These are phyloP conservation scores for Circaetus gallicus DNA, from an alignment of 2,113 vertebrate genomes.

Conservation along the genomic window DNA sequence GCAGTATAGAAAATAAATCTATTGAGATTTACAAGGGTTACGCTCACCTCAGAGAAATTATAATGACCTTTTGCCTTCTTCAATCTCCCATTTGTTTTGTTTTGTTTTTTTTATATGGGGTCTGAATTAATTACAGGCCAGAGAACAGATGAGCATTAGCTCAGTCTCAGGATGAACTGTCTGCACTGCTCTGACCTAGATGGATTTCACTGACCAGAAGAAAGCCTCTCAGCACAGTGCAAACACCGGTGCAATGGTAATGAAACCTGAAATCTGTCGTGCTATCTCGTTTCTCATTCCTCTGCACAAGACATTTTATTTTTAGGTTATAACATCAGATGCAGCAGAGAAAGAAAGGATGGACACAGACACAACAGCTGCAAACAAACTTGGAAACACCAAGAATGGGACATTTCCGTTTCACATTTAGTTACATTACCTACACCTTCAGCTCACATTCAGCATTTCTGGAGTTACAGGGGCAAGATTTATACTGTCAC, in stretches of 20 bases:
- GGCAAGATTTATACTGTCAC: neutral
- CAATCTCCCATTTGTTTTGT: neutral
- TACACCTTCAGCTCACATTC: neutral
- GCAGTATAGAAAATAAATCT: neutral
- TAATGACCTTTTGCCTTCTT: neutral
- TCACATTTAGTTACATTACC: neutral
- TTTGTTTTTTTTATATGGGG: neutral
- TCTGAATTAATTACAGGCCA: neutral
- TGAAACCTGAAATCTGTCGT: rapidly evolving
- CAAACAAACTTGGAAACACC: neutral
- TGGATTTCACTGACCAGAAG: neutral
- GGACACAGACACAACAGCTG: neutral
- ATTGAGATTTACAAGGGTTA: neutral
- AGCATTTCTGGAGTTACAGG: neutral
- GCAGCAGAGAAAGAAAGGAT: neutral
- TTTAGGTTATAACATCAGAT: neutral
- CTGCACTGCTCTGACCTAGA: neutral
- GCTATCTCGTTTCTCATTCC: neutral
- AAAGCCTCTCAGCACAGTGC: neutral
- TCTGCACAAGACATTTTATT: neutral
- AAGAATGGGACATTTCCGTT: neutral
- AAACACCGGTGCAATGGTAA: rapidly evolving
- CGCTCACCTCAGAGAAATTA: neutral
- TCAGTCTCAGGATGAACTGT: neutral
- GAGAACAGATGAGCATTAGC: neutral